These are phyloP conservation scores for Distichodus sexfasciatus DNA, from an alignment of 2,797 vertebrate genomes.

Conservation along the genomic window DNA sequence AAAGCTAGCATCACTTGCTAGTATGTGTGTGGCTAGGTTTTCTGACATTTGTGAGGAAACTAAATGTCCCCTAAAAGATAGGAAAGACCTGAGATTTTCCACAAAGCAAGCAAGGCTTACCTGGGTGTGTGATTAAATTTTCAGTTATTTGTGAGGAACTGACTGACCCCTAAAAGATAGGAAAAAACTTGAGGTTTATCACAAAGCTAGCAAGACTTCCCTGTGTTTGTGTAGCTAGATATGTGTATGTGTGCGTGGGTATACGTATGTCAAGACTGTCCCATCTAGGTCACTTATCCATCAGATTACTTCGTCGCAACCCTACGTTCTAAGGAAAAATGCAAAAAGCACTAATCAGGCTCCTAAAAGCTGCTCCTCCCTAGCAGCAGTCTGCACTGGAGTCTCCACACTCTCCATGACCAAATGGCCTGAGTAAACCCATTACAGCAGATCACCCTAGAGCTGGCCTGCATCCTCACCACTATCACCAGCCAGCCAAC, in stretches of 20 bases:
- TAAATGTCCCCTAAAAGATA: too few species aligned
- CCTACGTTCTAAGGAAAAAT: neutral
- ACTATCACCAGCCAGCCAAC: neutral
- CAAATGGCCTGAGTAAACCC: slow-evolving; percentile 4
- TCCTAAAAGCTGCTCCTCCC: neutral
- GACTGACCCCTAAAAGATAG: too few species aligned
- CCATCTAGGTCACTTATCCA: slow-evolving; percentile 17
- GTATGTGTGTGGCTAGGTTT: too few species aligned
- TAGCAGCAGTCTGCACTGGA: neutral
- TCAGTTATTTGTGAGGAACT: too few species aligned
- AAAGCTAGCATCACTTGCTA: too few species aligned
- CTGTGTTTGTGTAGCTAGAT: too few species aligned
- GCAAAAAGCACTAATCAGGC: neutral
- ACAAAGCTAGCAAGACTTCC: too few species aligned
- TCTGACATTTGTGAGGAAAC: too few species aligned
- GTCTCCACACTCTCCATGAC: neutral
- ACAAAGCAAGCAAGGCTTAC: too few species aligned
- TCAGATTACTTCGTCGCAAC: neutral
- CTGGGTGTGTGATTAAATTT: too few species aligned
- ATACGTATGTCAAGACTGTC: neutral
- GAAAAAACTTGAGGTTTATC: too few species aligned
- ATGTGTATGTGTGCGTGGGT: neutral
- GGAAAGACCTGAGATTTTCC: too few species aligned
- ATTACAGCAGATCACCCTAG: slow-evolving; percentile 11
- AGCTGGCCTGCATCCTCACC: neutral